phyloP scores from a whole-genome alignment of 1,140 invertebrate species.

The Bombus sibiricus region DNA sequence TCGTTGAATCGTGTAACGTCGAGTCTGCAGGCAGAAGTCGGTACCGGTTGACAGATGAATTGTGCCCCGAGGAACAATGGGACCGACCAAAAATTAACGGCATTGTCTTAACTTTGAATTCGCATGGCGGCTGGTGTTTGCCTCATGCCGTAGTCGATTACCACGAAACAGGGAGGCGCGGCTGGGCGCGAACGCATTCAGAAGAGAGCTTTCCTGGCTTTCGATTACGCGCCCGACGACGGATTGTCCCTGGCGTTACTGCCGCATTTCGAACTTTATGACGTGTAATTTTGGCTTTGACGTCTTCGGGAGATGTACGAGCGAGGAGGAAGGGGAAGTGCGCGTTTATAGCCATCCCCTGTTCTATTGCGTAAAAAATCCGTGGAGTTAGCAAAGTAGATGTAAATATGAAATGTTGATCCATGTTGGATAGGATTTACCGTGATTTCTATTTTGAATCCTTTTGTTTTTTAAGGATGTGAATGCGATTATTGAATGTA shows the following conservation, averaged over 20 bases:
- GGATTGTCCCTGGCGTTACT: slow-evolving; percentile 57
- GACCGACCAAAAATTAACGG: slow-evolving; percentile 82
- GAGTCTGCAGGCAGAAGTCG: slow-evolving; percentile 69
- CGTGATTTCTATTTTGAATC: not conserved
- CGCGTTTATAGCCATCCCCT: not conserved
- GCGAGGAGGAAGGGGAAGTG: not conserved
- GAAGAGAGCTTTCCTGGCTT: slow-evolving; percentile 60
- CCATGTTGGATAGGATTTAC: not conserved
- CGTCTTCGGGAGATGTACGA: slow-evolving; percentile 50
- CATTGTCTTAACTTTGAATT: slow-evolving; percentile 82
- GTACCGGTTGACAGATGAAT: slow-evolving; percentile 81
- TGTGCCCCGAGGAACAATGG: slow-evolving; percentile 78
- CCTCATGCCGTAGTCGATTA: slow-evolving; percentile 60
- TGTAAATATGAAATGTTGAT: not conserved
- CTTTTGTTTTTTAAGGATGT: not conserved
- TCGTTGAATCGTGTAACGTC: not conserved
- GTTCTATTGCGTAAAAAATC: not conserved
- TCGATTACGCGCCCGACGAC: slow-evolving; percentile 56
- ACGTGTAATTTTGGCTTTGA: slow-evolving; percentile 65
- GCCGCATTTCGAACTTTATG: slow-evolving; percentile 57
- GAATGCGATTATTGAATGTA: not conserved
- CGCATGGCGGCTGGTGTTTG: slow-evolving; percentile 60
- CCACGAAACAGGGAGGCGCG: slow-evolving; percentile 59
- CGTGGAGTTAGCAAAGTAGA: not conserved
- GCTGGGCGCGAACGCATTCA: slow-evolving; percentile 42